Conservation (phyloP, 53 echinoderm and acorn worm genomes). For the Holothuria scabra region DNA sequence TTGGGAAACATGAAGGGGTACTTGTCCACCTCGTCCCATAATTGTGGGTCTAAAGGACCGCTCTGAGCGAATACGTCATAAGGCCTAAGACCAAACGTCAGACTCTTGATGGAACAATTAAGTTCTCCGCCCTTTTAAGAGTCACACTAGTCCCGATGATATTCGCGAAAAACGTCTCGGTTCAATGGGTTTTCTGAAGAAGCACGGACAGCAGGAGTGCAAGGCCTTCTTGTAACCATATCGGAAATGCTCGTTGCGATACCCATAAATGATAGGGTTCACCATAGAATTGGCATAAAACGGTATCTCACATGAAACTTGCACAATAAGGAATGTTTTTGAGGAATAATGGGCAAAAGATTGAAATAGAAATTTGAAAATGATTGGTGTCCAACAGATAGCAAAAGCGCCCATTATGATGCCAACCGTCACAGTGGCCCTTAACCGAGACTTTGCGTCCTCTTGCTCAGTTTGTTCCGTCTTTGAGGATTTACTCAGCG, state of each 20-base stretch:
- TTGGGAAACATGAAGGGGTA: no score
- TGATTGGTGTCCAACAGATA: constrained; percentile 29
- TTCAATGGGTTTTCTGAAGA: neutral
- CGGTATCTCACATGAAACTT: constrained; percentile 15
- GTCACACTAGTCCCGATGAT: no score
- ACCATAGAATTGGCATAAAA: constrained; percentile 42
- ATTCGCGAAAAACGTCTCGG: neutral
- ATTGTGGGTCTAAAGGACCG: no score
- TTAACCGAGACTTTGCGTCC: constrained; percentile 27
- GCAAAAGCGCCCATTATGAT: constrained; percentile 35
- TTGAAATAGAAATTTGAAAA: constrained; percentile 23
- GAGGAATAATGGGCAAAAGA: constrained; percentile 8
- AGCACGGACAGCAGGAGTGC: constrained; percentile 6
- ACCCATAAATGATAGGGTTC: constrained; percentile 46
- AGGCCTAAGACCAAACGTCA: no score
- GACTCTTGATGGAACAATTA: no score
- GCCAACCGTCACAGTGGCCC: constrained; percentile 38
- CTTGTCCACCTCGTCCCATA: no score
- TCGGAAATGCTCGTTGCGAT: constrained; percentile 27
- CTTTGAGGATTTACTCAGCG: constrained; percentile 5
- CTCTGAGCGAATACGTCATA: no score
- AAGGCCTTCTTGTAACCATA: constrained; percentile 20
- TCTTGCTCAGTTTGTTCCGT: neutral
- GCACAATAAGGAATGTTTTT: constrained; percentile 17
- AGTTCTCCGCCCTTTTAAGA: no score